Evolutionary conservation across 2,797 vertebrate genomes (phyloP), one percentile per base, ranked within the genome.

Genomic region (Phataginus tetradactyla): DNA sequence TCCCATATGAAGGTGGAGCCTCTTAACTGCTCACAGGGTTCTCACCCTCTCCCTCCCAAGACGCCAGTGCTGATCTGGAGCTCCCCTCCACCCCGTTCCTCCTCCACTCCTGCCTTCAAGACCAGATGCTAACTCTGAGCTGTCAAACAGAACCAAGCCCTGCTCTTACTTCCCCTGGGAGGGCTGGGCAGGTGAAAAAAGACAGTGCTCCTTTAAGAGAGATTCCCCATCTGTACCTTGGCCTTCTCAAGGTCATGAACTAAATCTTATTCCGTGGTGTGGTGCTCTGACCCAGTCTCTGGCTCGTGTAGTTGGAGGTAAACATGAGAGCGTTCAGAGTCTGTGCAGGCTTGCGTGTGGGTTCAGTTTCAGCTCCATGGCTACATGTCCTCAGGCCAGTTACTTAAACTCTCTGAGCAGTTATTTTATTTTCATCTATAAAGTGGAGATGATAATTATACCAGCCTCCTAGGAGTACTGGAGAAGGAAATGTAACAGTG

Each of bases 1-100:
- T 97, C 63, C 91, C 93, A 42, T 64, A 88, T 93, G 93, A 94
- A 91, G 69, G 74, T 71, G 32, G 51, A 94, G 92, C 34, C 88
- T 97, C 95, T 96, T 83, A 80, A 42, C 66, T 77, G 86, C 63
- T 94, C 75, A 37, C 1, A 32, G 1, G 57, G 27, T 55, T 91
- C 84, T 86, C 69, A 17, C 63, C 49, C 23, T 17, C 94, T 68
- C 39, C 34, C 59, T 94, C 92, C 93, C 61, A 23, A 79, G 95
- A 96, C 61, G 39, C 57, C n/a, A 10, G 55, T 0, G 4, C 66
- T 61, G 49, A 55, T 1, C 0, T 29, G 71, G 61, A 64, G 27
- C n/a, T 90, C 29, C 55, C 37, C 86, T 32, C 49, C 0, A 25
- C 61, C 32, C 42, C 3, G 0, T 2, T 75, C 68, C 29, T 1